Evolutionary conservation across 1,140 invertebrate species (phyloP), one percentile per base, ranked within the genome.

Genomic region (Lerema accius): DNA sequence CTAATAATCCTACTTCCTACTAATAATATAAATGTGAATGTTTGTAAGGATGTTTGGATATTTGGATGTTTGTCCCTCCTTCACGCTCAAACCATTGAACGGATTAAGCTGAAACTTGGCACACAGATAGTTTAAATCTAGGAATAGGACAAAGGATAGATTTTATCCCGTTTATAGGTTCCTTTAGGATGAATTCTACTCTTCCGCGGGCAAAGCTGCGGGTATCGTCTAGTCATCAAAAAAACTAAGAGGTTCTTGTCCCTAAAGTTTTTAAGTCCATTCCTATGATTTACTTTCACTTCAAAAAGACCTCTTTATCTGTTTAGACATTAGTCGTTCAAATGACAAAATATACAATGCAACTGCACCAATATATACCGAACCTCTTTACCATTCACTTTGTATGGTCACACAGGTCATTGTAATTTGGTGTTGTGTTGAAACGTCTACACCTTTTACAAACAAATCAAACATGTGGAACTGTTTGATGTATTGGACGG

Each of bases 401-500:
- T 48, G 7, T 51, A 42, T 11, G 50, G 10, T 28, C n/a, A 19
- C 9, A 15, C 13, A 26, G 71, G 14, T 71, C 64, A 65, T 35
- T 28, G 39, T 65, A 68, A 43, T 45, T 14, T 71, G 76, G 76
- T 50, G 45, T 63, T 46, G 26, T 39, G 63, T 55, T 65, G 69
- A 51, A 62, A 71, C 62, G 67, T 71, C 72, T 77, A 69, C 74
- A 76, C 76, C 75, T 78, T 80, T 63, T 69, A 67, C 73, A 78
- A 78, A 82, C 71, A 80, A 77, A 79, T 82, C 77, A 76, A 79
- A 78, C 62, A 71, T 73, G 67, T 72, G 63, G 75, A 69, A 72
- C 71, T 83, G 73, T 82, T 82, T 80, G 78, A 82, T 71, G 71
- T 76, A 68, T 71, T 69, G 68, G 71, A 77, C 69, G 73, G 70